phyloP scores from a whole-genome alignment of 2,888 invertebrate species.

The Meteorus cinctellus region DNA sequence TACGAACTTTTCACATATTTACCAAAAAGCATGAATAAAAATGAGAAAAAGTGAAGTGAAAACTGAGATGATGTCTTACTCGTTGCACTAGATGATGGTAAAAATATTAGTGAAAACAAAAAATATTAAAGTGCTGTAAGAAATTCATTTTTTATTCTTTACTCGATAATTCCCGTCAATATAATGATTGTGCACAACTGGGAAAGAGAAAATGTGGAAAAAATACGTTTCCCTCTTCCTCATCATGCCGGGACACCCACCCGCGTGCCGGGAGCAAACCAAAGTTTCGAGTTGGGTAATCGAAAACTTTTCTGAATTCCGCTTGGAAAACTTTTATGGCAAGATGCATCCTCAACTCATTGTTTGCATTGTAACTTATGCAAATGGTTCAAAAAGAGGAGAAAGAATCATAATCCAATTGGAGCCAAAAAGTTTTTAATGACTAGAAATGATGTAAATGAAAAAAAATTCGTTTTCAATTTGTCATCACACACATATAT shows the following conservation, averaged over 20 bases:
- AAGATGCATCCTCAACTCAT: slow-evolving; percentile 5
- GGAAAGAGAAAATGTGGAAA: background rate
- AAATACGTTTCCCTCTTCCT: background rate
- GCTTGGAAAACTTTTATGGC: slow-evolving; percentile 1
- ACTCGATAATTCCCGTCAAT: too few species aligned
- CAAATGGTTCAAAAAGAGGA: background rate
- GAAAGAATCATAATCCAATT: background rate
- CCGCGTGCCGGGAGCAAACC: background rate
- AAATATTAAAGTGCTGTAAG: too few species aligned
- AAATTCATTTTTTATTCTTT: too few species aligned
- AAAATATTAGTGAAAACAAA: too few species aligned
- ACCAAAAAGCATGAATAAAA: background rate
- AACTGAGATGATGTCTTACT: background rate
- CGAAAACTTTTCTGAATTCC: slow-evolving; percentile 50
- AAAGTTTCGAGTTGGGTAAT: slow-evolving; percentile 47
- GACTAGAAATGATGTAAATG: background rate
- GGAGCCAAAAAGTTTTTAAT: background rate
- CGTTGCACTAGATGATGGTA: background rate
- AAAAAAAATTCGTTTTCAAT: background rate
- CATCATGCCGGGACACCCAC: background rate
- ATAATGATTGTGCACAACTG: background rate
- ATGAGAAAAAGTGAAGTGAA: background rate
- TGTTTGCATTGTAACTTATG: slow-evolving; percentile 2
- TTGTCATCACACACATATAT: too few species aligned
- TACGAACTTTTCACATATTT: slow-evolving; percentile 5